phyloP scores from a whole-genome alignment of 2,888 invertebrate genomes.

The Phyllotreta striolata region DNA sequence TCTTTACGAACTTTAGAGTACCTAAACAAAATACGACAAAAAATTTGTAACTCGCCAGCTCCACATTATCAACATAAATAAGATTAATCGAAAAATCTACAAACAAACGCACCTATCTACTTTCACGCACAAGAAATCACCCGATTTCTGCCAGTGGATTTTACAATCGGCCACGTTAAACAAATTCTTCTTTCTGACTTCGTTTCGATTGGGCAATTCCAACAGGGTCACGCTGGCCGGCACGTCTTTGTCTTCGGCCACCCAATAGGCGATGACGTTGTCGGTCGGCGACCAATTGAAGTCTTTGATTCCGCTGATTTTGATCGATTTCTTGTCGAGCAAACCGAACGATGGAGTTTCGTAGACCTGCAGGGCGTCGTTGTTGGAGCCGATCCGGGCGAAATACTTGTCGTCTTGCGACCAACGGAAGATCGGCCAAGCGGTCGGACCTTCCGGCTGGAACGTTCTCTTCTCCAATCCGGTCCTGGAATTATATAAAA shows the following conservation, averaged over 20 bases:
- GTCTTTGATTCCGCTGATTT: constrained; percentile 87
- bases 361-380: constrained; percentile 88
- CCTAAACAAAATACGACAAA: constrained; percentile 13
- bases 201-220: constrained; percentile 89
- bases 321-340: constrained; percentile 93
- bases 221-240: constrained; percentile 94
- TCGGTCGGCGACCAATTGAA: constrained; percentile 99
- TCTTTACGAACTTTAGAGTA: constrained; percentile 71
- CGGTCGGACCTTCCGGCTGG: constrained; percentile 77
- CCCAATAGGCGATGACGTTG: constrained; percentile 97
- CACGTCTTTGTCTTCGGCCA: constrained; percentile 95
- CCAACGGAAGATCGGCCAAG: constrained; percentile 98
- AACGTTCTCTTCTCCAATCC: constrained; percentile 93
- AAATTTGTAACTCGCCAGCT: too few relatives aligned
- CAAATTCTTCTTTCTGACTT: constrained; percentile 91
- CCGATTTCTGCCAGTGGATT: constrained; percentile 98
- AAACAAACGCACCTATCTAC: constrained; percentile 72
- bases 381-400: constrained; percentile 72
- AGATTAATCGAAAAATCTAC: background rate
- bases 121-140: constrained; percentile 97
- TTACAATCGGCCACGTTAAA: constrained; percentile 99
- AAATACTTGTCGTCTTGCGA: constrained; percentile 95
- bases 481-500: constrained; percentile 64
- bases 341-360: constrained; percentile 96
- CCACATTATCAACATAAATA: constrained; percentile 1